A percentile compares a stretch with the other conserved stretches of the same genome.
phyloP scores from a whole-genome alignment of 2,888 invertebrate genomes.

The Ceraclea dissimilis region DNA sequence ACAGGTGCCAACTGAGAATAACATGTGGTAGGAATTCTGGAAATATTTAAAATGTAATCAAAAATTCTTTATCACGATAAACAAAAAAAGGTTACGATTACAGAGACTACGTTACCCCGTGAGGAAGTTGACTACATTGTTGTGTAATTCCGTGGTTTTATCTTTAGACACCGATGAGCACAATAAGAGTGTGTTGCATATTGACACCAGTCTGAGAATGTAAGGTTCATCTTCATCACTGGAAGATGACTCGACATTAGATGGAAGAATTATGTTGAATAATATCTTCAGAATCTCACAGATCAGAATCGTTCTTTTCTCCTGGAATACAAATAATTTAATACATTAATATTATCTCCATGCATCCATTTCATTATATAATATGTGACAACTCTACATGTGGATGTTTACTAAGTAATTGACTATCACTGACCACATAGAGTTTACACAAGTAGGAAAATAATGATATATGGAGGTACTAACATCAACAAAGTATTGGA shows the following conservation, averaged over 20 bases:
- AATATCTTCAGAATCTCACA: constrained; percentile 72
- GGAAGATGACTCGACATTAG: constrained; percentile 34
- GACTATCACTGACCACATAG: too few relatives aligned
- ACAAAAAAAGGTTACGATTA: neutral
- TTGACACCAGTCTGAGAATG: constrained; percentile 62
- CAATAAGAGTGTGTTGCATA: constrained; percentile 63
- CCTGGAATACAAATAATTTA: constrained; percentile 37
- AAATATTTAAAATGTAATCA: constrained; percentile 25
- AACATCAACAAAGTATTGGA: constrained; percentile 33
- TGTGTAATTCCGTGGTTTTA: constrained; percentile 61
- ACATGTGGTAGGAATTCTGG: constrained; percentile 68
- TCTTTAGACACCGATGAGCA: constrained; percentile 49
- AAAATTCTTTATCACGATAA: neutral
- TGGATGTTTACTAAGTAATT: too few relatives aligned
- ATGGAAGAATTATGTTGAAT: constrained; percentile 63
- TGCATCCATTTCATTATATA: too few relatives aligned
- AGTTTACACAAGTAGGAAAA: too few relatives aligned
- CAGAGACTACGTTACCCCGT: constrained; percentile 44
- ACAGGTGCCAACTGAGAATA: constrained; percentile 62
- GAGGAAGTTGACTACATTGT: constrained; percentile 76
- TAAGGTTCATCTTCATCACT: constrained; percentile 64
- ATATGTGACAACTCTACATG: too few relatives aligned
- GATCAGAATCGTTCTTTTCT: constrained; percentile 53
- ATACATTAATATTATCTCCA: neutral
- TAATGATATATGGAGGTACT: constrained; percentile 23